Evolutionary conservation across 2,888 invertebrate species (phyloP).

Genomic region (Alcis repandata): DNA sequence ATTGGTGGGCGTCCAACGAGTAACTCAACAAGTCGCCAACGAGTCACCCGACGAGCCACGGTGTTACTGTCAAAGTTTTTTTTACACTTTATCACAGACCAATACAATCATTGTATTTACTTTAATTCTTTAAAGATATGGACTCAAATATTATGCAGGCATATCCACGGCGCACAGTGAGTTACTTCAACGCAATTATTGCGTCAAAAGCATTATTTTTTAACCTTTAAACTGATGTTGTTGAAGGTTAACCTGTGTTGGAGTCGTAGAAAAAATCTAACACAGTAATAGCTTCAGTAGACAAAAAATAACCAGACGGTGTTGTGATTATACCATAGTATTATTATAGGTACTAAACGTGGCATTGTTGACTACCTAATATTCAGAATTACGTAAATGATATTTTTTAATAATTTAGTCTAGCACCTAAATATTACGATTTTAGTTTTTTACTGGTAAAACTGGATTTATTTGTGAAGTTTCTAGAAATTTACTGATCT

Average conservation of each 20-base stretch:
- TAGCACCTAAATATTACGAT: too few species aligned
- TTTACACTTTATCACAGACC: too few species aligned
- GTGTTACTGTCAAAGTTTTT: too few species aligned
- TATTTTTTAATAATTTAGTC: neutral
- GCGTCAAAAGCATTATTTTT: conserved; percentile 16
- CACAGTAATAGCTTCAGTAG: conserved; percentile 7
- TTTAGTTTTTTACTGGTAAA: too few species aligned
- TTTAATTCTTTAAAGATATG: neutral
- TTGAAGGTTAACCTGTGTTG: conserved; percentile 26
- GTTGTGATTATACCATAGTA: conserved; percentile 2
- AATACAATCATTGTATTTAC: too few species aligned
- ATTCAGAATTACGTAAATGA: neutral
- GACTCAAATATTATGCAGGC: neutral
- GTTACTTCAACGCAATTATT: conserved; percentile 9
- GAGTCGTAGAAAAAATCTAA: conserved; percentile 13
- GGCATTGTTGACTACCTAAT: neutral
- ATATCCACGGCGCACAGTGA: neutral
- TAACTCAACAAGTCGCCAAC: too few species aligned
- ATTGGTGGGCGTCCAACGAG: too few species aligned
- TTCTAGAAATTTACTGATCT: too few species aligned
- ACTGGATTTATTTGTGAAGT: too few species aligned
- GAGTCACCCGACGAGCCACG: too few species aligned
- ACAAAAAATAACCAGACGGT: conserved; percentile 3
- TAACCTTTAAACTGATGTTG: conserved; percentile 20
- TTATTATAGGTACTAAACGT: neutral